Evolutionary conservation across 2,113 vertebrate species (phyloP), one percentile per base, ranked within the genome.

Genomic region (Psilopsiagon aymara): DNA sequence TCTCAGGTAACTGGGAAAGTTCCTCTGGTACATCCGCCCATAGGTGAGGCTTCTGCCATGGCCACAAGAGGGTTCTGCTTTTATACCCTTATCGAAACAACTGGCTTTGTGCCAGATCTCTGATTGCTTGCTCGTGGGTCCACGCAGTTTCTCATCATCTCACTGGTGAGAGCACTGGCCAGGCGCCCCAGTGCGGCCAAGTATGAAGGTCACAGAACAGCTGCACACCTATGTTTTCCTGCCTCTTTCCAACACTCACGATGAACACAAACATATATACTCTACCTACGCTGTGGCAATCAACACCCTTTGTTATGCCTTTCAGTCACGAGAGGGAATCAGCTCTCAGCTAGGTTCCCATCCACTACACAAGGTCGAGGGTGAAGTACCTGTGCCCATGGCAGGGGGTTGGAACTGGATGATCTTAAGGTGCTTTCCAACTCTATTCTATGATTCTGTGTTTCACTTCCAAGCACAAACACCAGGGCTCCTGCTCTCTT

Each of bases 391-490:
- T 20, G 13, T 59, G 33, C 33, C 57, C 33, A 59, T 35, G 20
- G 57, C 57, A 59, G 9, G 13, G 13, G 20, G 13, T 15, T 59
- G 57, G 33, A 59, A 59, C n/a, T 59, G 33, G 33, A 35, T 24
- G 21, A 59, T 59, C 57, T 59, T 35, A 15, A n/a, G 21, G 21
- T 16, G 33, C 57, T 35, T 59, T 59, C 21, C 57, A 59, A 59
- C 57, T n/a, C 33, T 21, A 57, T 57, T 21, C 31, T 35, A 59
- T 35, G 33, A 23, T 15, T 59, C 57, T 35, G 33, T 59, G 57
- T n/a, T 35, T 59, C 33, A 59, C 21, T 59, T 59, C 9, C 33
- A 59, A 59, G 57, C 21, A 35, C 0, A 0, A 66, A 39, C 1
- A 7, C 9, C 18, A 35, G 13, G 25, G n/a, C 57, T 82, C 59